Evolutionary conservation across 2,888 invertebrate genomes (phyloP), one percentile per base, ranked within the genome.

Genomic region (Hemicrepidius hirtus): DNA sequence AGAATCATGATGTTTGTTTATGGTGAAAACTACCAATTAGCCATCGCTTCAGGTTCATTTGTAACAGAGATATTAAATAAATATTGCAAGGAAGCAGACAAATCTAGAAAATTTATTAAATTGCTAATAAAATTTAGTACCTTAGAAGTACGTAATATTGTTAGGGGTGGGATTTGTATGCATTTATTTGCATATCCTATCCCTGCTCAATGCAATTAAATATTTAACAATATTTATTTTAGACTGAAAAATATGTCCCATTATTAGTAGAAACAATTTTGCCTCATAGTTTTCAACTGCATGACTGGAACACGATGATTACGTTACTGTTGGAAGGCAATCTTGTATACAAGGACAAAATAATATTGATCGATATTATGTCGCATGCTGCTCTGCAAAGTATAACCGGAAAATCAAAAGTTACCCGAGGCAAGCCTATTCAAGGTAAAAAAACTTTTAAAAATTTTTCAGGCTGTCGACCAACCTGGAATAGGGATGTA

Each of bases 341-440:
- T 16, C 49, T 49, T 20, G 6, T 7, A 12, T 21, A 21, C 24
- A 24, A 49, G 7, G 16, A 40, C n/a, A 3, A 40, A 18, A 37
- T n/a, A 53, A 66, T 20, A 53, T 18, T 55, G 18, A 28, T 66
- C 1, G 10, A 40, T n/a, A 66, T 66, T 21, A 24, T 66, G 55
- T 55, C 28, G 9, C 37, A 66, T 1, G 35, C 66, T 3, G 66
- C 41, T 0, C 55, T 55, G 12, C 53, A 55, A 41, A 37, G 21
- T 7, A 12, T 66, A 21, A 40, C 37, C 10, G 66, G 66, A 10
- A 53, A 53, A 55, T 32, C 24, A 37, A 55, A 40, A 55, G 44
- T 66, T 13, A 9, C 4, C 18, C 66, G 66, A 6, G 40, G 12
- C 2, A 66, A 55, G 7, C n/a, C n/a, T n/a, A n/a, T n/a, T n/a